These are phyloP conservation scores for Semicossyphus pulcher DNA, from an alignment of 2,113 vertebrate genomes.

Conservation along the genomic window DNA sequence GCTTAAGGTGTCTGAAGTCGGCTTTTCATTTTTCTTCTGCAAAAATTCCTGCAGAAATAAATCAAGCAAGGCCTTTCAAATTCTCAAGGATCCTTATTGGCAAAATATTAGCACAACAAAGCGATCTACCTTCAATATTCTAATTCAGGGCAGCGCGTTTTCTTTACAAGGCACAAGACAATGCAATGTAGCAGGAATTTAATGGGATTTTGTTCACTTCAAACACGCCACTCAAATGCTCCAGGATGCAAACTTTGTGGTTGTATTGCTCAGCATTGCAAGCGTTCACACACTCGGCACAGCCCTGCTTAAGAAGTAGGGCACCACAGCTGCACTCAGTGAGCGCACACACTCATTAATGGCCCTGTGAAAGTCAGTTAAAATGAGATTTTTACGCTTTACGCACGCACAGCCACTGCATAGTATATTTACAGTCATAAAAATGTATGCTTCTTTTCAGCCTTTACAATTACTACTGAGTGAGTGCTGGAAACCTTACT, in stretches of 20 bases:
- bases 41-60: slow-evolving; percentile 8
- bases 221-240: slow-evolving; percentile 64
- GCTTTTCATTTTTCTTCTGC: not conserved
- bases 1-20: slow-evolving; percentile 13
- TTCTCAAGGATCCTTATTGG: slow-evolving; percentile 38
- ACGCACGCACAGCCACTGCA: not conserved
- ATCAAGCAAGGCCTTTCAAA: slow-evolving; percentile 13
- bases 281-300: slow-evolving; percentile 66
- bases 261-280: slow-evolving; percentile 72
- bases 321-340: slow-evolving; percentile 61
- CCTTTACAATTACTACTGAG: slow-evolving; percentile 1
- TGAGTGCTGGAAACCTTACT: slow-evolving; percentile 4
- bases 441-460: slow-evolving; percentile 1
- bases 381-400: slow-evolving; percentile 48
- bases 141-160: slow-evolving; percentile 54
- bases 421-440: slow-evolving; percentile 4
- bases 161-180: slow-evolving; percentile 72
- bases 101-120: slow-evolving; percentile 63
- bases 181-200: slow-evolving; percentile 62
- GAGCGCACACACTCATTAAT: slow-evolving; percentile 69
- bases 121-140: slow-evolving; percentile 64
- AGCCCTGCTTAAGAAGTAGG: slow-evolving; percentile 76
- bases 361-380: slow-evolving; percentile 63
- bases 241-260: slow-evolving; percentile 65
- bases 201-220: slow-evolving; percentile 81